Conservation (phyloP, 2,888 invertebrate species). For the Oconnorella tubifera region DNA sequence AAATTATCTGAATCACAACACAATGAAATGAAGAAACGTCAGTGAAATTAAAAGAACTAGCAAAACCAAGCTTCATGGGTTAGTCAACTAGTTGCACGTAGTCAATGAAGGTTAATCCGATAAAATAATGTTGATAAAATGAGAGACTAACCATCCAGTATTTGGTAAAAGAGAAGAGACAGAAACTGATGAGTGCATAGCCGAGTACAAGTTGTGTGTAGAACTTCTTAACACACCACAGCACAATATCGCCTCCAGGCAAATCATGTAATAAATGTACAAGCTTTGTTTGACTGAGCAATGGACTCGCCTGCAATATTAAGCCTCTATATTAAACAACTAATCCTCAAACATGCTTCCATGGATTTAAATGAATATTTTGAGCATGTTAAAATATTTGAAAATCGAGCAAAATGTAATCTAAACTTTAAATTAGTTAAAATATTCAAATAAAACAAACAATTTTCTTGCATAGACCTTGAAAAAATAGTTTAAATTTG, state of each 20-base stretch:
- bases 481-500: too few species aligned
- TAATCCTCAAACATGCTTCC: too few species aligned
- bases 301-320: neutral
- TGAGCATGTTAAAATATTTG: too few species aligned
- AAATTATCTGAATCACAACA: too few species aligned
- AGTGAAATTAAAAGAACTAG: neutral
- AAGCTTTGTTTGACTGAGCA: neutral
- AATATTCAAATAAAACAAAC: too few species aligned
- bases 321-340: too few species aligned
- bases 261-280: conserved; percentile 13
- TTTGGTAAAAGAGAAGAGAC: conserved; percentile 40
- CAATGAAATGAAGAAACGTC: too few species aligned
- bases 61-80: neutral
- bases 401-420: too few species aligned
- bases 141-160: conserved; percentile 41
- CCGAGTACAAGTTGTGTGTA: conserved; percentile 42
- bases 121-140: neutral
- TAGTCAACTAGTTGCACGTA: neutral
- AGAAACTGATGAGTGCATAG: conserved; percentile 50
- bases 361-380: too few species aligned
- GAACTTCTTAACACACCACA: conserved; percentile 41
- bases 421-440: too few species aligned
- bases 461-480: too few species aligned
- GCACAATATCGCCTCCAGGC: conserved; percentile 25
- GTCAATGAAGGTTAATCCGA: too few species aligned